Evolutionary conservation across 2,113 vertebrate genomes (phyloP).

Genomic region (Lampris megalopsis): DNA sequence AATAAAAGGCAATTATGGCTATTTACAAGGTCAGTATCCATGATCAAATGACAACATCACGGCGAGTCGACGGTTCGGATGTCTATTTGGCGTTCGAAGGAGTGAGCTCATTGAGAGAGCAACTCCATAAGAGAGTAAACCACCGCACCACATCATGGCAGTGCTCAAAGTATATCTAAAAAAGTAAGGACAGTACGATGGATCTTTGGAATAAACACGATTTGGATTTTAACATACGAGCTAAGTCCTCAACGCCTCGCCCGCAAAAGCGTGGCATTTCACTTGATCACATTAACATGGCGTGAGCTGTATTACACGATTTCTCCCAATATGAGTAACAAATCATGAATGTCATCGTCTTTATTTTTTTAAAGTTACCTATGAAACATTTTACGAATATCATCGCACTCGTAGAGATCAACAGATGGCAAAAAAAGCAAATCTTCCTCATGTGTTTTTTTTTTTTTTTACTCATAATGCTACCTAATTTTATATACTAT

Average conservation of each 20-base stretch:
- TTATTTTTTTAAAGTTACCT: not conserved
- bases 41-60: not conserved
- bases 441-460: not conserved
- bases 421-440: not conserved
- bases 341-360: conserved; percentile 22
- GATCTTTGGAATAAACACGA: not conserved
- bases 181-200: not conserved
- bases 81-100: too few relatives aligned
- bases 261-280: too few relatives aligned
- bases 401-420: not conserved
- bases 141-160: not conserved
- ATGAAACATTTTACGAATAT: not conserved
- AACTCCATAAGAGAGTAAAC: not conserved
- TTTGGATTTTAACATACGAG: too few relatives aligned
- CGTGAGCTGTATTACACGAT: not conserved
- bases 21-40: not conserved
- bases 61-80: too few relatives aligned
- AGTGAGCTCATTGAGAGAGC: not conserved
- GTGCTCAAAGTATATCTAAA: not conserved
- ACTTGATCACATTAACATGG: too few relatives aligned
- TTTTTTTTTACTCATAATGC: conserved; percentile 15
- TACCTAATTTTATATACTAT: not conserved
- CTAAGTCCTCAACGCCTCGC: too few relatives aligned
- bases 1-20: too few relatives aligned
- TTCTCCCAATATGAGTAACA: conserved; percentile 49